Percentiles rank a stretch among this genome's conserved stretches.
phyloP scores from a whole-genome alignment of 2,888 invertebrate genomes.

The Salpingus planirostris region DNA sequence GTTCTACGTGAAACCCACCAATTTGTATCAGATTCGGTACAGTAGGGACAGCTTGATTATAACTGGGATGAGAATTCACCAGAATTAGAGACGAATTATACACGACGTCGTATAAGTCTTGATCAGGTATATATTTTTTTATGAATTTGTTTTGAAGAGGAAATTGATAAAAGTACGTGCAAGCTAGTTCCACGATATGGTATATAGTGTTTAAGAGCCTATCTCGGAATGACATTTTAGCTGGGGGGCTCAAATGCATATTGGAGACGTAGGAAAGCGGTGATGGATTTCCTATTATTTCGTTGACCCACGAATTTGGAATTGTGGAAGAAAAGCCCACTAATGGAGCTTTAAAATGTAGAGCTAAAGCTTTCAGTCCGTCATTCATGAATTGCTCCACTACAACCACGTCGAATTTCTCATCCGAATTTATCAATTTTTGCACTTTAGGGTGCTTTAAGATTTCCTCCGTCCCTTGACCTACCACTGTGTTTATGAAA shows the following conservation, averaged over 20 bases:
- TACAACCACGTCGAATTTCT: constrained; percentile 34
- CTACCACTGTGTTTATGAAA: constrained; percentile 4
- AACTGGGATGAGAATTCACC: constrained; percentile 42
- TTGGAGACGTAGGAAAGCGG: constrained; percentile 39
- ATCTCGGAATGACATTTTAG: no score
- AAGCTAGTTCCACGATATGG: no score
- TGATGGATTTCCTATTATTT: constrained; percentile 41
- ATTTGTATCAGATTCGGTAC: constrained; percentile 49
- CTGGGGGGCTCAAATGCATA: no score
- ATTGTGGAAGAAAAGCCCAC: constrained; percentile 37
- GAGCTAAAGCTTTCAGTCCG: constrained; percentile 36
- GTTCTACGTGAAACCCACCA: constrained; percentile 45
- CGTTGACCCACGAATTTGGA: constrained; percentile 36
- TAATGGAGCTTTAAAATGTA: constrained; percentile 30
- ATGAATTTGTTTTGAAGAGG: constrained; percentile 21
- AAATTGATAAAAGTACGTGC: no score
- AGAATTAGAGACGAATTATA: constrained; percentile 28
- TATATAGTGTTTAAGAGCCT: no score
- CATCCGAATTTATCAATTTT: constrained; percentile 28
- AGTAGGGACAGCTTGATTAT: constrained; percentile 42
- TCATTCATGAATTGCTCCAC: constrained; percentile 44
- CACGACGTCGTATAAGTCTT: constrained; percentile 13
- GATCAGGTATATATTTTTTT: constrained; percentile 20
- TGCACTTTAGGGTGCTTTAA: constrained; percentile 19
- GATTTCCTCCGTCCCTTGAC: neutral